Conservation (phyloP, 2,888 invertebrate species). For the Eupsilia transversa region DNA sequence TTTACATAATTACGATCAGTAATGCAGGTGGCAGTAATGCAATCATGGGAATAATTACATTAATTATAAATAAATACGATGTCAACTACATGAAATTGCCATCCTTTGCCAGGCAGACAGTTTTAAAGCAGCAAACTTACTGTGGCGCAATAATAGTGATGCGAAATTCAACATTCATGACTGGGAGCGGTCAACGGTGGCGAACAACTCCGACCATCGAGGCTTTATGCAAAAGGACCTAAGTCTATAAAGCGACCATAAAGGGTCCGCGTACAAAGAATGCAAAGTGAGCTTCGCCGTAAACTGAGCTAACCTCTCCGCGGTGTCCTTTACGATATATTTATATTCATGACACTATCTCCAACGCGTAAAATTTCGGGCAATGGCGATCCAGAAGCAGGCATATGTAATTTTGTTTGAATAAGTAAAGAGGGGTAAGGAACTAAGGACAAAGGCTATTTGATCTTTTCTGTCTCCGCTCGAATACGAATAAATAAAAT, state of each 20-base stretch:
- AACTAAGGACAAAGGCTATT: constrained; percentile 88
- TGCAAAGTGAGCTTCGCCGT: constrained; percentile 89
- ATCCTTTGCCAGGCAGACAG: constrained; percentile 15
- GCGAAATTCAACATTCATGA: constrained; percentile 67
- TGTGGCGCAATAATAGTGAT: constrained; percentile 59
- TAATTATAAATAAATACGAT: constrained; percentile 32
- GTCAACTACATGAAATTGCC: constrained; percentile 23
- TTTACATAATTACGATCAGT: constrained; percentile 40
- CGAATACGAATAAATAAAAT: constrained; percentile 86
- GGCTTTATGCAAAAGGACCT: constrained; percentile 88
- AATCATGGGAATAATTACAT: constrained; percentile 31
- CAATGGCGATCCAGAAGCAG: constrained; percentile 89
- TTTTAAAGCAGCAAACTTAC: constrained; percentile 36
- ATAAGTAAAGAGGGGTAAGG: constrained; percentile 88
- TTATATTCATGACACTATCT: constrained; percentile 91
- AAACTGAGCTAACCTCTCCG: constrained; percentile 85
- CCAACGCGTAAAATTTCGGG: constrained; percentile 90
- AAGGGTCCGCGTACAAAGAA: constrained; percentile 88
- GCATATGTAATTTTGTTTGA: constrained; percentile 91
- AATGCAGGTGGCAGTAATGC: constrained; percentile 29
- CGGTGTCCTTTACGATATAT: constrained; percentile 90
- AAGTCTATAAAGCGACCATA: constrained; percentile 89
- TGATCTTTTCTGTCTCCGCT: constrained; percentile 85
- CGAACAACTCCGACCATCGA: constrained; percentile 72
- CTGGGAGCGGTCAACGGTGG: constrained; percentile 60